Evolutionary conservation across 2,113 vertebrate species (phyloP).

Genomic region (Columbina picui): DNA sequence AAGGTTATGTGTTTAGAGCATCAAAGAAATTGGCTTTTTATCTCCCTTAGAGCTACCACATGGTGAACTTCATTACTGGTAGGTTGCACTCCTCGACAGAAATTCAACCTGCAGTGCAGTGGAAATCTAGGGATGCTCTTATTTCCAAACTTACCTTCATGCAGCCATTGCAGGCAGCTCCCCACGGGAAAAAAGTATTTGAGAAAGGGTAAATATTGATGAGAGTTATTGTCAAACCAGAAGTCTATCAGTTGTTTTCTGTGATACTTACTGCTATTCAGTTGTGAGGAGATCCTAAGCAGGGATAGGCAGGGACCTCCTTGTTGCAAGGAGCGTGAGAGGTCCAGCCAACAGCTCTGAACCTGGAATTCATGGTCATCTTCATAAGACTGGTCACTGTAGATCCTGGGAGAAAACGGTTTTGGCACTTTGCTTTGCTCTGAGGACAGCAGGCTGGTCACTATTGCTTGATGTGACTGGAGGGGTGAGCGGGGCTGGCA

Average conservation of each 20-base stretch:
- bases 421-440: neutral
- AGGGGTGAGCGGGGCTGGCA: accelerated
- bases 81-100: neutral
- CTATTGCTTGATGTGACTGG: accelerated
- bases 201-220: neutral
- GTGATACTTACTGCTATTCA: neutral
- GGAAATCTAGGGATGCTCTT: neutral
- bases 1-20: neutral
- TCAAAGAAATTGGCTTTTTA: neutral
- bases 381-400: neutral
- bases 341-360: neutral
- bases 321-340: accelerated
- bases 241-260: neutral
- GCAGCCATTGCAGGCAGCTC: neutral
- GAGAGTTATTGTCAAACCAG: neutral
- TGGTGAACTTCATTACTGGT: neutral
- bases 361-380: neutral
- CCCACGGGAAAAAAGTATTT: neutral
- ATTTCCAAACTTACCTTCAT: neutral
- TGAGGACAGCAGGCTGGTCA: neutral
- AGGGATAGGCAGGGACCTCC: neutral
- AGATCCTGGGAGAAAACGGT: neutral
- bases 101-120: neutral
- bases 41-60: neutral
- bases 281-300: neutral